A percentile compares a stretch with the other conserved stretches of the same genome.
Conservation (phyloP, 2,113 vertebrate species). For the Mustela lutreola region DNA sequence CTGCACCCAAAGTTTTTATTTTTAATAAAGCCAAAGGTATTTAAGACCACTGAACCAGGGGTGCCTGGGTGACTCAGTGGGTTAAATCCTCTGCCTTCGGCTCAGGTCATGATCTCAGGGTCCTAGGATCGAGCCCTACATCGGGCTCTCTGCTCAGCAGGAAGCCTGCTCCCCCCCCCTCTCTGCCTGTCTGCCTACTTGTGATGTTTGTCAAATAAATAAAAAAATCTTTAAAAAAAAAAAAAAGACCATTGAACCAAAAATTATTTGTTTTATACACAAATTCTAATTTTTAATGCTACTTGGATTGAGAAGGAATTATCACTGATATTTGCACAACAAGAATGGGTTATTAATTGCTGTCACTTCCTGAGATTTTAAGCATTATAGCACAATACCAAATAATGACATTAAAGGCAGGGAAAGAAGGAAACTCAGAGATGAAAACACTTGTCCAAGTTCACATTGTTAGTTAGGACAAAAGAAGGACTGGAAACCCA, state of each 20-base stretch:
- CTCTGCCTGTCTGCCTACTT: too few relatives aligned
- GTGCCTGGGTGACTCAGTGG: too few relatives aligned
- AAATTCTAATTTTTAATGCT: conserved; percentile 19
- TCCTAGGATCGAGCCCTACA: too few relatives aligned
- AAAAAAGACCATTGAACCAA: background rate
- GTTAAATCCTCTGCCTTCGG: too few relatives aligned
- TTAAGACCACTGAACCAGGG: background rate
- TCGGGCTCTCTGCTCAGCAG: too few relatives aligned
- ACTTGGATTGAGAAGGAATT: background rate
- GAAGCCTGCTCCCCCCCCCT: too few relatives aligned
- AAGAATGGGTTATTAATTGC: background rate
- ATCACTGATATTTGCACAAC: background rate
- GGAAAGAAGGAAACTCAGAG: background rate
- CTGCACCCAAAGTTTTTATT: background rate
- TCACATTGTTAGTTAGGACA: background rate
- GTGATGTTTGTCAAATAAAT: too few relatives aligned
- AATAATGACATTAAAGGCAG: background rate
- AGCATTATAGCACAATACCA: background rate
- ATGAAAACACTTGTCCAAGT: background rate
- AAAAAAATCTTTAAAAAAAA: too few relatives aligned
- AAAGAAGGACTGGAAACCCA: background rate
- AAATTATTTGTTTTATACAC: background rate
- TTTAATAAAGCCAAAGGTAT: background rate
- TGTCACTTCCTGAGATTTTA: background rate
- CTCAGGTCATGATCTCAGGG: too few relatives aligned